Conservation (phyloP, 2,888 invertebrate genomes). For the Acleris emargana region DNA sequence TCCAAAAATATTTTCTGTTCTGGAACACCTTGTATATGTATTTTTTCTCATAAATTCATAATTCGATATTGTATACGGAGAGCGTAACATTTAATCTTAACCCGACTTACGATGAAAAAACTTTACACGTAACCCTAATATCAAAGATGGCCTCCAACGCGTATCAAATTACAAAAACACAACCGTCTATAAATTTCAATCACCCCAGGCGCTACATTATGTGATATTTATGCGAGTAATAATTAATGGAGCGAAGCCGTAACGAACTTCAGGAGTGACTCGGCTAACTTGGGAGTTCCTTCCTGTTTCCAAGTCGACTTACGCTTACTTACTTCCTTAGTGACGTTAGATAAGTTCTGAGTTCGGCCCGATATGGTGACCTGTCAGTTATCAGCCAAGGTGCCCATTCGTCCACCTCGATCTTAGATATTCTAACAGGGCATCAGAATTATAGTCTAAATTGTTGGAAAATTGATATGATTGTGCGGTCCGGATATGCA, state of each 20-base stretch:
- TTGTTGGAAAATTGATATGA: too few relatives aligned
- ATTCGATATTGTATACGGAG: too few relatives aligned
- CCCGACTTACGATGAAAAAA: too few relatives aligned
- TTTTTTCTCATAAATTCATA: too few relatives aligned
- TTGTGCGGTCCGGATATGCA: too few relatives aligned
- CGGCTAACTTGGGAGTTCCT: slow-evolving; percentile 36
- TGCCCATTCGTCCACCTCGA: background rate
- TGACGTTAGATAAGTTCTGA: slow-evolving; percentile 51
- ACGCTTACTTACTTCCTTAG: slow-evolving; percentile 50
- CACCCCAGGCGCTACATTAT: slow-evolving; percentile 37
- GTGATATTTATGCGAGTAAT: slow-evolving; percentile 41
- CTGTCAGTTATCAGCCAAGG: slow-evolving; percentile 16
- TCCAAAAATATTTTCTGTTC: too few relatives aligned
- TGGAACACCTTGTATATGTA: too few relatives aligned
- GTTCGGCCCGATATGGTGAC: slow-evolving; percentile 27
- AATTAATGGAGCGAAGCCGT: slow-evolving; percentile 41
- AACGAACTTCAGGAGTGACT: slow-evolving; percentile 38
- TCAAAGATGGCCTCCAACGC: slow-evolving; percentile 1
- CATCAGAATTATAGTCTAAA: too few relatives aligned
- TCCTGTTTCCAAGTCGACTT: slow-evolving; percentile 39
- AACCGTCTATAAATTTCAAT: slow-evolving; percentile 38
- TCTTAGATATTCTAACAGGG: background rate
- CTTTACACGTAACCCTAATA: slow-evolving; percentile 16
- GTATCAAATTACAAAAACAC: slow-evolving; percentile 36
- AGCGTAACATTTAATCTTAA: too few relatives aligned